Conservation (phyloP, 2,797 vertebrate genomes). For the Chrysocyon brachyurus region DNA sequence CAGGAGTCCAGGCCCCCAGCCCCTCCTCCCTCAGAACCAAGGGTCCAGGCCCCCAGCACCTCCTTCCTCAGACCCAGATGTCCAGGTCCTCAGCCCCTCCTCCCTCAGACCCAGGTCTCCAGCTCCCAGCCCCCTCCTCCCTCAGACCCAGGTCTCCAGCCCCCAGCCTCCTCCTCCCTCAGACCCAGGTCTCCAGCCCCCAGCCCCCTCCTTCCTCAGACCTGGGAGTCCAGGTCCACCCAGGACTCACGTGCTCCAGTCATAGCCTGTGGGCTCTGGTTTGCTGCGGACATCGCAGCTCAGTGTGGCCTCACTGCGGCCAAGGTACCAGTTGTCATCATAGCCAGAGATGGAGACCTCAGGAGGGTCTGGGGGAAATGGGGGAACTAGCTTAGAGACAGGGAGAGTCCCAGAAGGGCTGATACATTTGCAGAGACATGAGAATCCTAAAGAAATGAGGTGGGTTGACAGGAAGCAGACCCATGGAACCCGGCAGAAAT, state of each 20-base stretch:
- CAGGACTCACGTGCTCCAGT: slow-evolving; percentile 93
- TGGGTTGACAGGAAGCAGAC: not conserved
- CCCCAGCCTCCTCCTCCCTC: not conserved
- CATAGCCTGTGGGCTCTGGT: slow-evolving; percentile 87
- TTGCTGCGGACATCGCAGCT: slow-evolving; percentile 91
- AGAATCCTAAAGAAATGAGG: not conserved
- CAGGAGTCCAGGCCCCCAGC: not conserved
- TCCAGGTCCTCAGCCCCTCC: not conserved
- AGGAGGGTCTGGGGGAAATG: slow-evolving; percentile 88
- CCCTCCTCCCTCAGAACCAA: not conserved
- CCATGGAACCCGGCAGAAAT: fast-evolving
- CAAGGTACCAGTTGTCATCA: slow-evolving; percentile 94
- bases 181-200: not conserved
- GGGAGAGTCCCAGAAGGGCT: not conserved
- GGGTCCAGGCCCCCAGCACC: not conserved
- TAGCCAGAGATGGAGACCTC: slow-evolving; percentile 92
- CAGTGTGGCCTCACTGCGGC: slow-evolving; percentile 91
- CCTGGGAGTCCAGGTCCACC: fast-evolving
- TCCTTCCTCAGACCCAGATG: not conserved
- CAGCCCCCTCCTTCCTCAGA: not conserved
- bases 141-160: not conserved
- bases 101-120: not conserved
- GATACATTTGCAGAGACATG: not conserved
- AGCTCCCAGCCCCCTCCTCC: too few relatives aligned
- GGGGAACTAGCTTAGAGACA: not conserved